Base-by-base conservation (phyloP, 2,113 vertebrate species). In the Spea multiplicata region DNA sequence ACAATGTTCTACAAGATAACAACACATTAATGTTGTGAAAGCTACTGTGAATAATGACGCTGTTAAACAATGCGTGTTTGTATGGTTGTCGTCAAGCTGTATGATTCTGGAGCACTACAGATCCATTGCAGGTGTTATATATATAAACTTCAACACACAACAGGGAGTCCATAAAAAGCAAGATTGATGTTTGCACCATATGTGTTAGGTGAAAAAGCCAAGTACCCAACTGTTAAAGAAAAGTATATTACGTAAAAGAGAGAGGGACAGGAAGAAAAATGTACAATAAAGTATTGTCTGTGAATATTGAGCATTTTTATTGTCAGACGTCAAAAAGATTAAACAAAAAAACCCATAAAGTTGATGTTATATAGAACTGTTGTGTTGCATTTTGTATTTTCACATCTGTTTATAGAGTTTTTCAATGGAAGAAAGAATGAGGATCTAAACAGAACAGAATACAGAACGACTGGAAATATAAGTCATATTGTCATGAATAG, bases 121-220 rank as follows among this genome's bases (percentile, higher is more conserved):
- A 74, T 74, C 5, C n/a, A 17, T 62, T 64, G 72, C 57, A 74
- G 72, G 72, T 64, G 72, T 74, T 74, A 74, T 74, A 62, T 64
- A 74, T 73, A 73, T 62, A 74, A 49, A 45, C 70, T 72, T 72
- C 70, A 72, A 30, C 52, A 71, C 70, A 62, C 57, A 48, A 62
- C 45, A 74, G 14, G 72, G 57, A 74, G 52, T 64, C 55, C 72
- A 74, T 74, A 74, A 74, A 74, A 64, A 16, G 9, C 30, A 59
- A 74, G 72, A 74, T 74, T 57, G 45, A 74, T 74, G 57, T 46
- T 46, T 74, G 45, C 72, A 48, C 57, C 72, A 74, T 74, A 64
- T 74, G 72, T 64, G 72, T 48, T 64, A 6, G 72, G 13, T 64
- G 72, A 74, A 72, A 57, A 72, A 72, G 50, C 70, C 70, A 72